These are phyloP conservation scores for Anisognathus igniventris DNA, from an alignment of 2,797 vertebrate species.

Conservation along the genomic window DNA sequence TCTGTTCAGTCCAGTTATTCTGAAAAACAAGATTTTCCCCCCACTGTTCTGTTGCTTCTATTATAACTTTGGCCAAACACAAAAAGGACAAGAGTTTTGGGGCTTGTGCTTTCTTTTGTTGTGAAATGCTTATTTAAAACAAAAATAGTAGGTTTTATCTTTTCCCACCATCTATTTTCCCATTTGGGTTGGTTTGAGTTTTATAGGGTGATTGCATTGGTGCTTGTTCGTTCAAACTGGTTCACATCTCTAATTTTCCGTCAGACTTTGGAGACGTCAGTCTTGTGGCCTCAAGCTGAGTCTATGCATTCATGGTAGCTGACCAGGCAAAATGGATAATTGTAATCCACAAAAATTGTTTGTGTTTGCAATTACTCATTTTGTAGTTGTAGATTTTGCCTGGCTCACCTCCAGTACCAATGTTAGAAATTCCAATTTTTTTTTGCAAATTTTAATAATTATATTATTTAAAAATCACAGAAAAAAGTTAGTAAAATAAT, in stretches of 20 bases:
- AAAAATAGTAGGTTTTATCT: neutral
- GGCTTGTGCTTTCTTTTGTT: neutral
- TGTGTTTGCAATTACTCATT: neutral
- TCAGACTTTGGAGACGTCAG: neutral
- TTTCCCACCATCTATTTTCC: neutral
- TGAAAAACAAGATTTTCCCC: neutral
- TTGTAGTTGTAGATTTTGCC: neutral
- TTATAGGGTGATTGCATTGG: neutral
- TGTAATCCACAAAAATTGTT: neutral
- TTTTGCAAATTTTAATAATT: neutral
- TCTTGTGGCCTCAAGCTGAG: neutral
- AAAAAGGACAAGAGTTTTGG: neutral
- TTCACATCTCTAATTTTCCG: neutral
- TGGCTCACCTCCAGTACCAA: neutral
- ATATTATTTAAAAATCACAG: neutral
- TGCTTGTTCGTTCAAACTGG: neutral
- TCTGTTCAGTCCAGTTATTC: neutral
- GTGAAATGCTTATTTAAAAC: constrained; percentile 16
- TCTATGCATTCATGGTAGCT: neutral
- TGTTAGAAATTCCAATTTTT: neutral
- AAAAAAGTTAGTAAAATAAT: neutral
- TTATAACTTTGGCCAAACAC: neutral
- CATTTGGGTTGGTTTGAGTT: neutral
- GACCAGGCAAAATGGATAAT: neutral
- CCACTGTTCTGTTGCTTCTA: neutral